These are phyloP conservation scores for Cheilosia vulpina DNA, from an alignment of 2,888 invertebrate genomes.

Conservation along the genomic window DNA sequence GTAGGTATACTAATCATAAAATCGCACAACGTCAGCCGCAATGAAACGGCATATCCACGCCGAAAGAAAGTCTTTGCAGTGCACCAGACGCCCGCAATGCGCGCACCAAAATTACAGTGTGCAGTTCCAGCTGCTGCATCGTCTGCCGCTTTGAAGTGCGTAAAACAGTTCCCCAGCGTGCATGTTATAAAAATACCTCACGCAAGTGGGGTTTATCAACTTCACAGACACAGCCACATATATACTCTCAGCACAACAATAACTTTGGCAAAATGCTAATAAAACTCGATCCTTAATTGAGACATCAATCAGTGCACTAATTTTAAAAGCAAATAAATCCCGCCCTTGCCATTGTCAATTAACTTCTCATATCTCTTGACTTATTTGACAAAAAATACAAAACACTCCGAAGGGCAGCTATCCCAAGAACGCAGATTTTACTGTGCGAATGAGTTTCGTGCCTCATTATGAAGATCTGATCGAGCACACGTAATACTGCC, in stretches of 20 bases:
- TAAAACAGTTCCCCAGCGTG: slow-evolving; percentile 28
- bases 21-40: slow-evolving; percentile 61
- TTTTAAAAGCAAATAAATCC: slow-evolving; percentile 65
- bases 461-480: slow-evolving; percentile 2
- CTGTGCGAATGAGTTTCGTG: neutral
- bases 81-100: slow-evolving; percentile 54
- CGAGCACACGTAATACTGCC: slow-evolving; percentile 15
- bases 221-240: neutral
- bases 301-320: slow-evolving; percentile 66
- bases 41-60: slow-evolving; percentile 44
- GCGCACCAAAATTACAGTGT: slow-evolving; percentile 25
- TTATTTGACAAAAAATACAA: slow-evolving; percentile 62
- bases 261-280: slow-evolving; percentile 55
- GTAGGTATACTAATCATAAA: slow-evolving; percentile 56
- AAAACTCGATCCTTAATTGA: slow-evolving; percentile 63
- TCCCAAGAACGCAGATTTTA: slow-evolving; percentile 11
- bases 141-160: slow-evolving; percentile 63
- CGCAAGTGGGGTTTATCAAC: no score
- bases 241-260: slow-evolving; percentile 34
- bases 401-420: slow-evolving; percentile 33
- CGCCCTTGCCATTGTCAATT: slow-evolving; percentile 46
- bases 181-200: slow-evolving; percentile 34
- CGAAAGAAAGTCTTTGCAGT: slow-evolving; percentile 20
- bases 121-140: slow-evolving; percentile 63
- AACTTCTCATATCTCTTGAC: slow-evolving; percentile 56